Evolutionary conservation across 2,113 vertebrate genomes (phyloP).

Genomic region (Oriolus oriolus): DNA sequence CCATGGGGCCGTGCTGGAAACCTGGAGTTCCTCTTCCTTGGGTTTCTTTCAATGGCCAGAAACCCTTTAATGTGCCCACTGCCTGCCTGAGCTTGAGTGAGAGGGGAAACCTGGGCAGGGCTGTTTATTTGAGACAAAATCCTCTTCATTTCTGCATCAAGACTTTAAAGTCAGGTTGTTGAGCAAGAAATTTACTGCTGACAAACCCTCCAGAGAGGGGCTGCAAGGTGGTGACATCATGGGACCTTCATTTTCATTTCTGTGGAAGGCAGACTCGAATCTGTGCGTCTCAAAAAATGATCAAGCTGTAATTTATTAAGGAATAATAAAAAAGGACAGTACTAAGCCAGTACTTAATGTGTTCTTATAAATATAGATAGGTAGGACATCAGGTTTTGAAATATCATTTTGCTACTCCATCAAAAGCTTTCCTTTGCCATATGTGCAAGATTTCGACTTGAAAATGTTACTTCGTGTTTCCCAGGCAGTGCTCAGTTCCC

Average conservation of each 20-base stretch:
- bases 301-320: not conserved
- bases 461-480: not conserved
- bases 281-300: not conserved
- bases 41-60: not conserved
- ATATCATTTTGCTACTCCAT: conserved; percentile 2
- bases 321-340: not conserved
- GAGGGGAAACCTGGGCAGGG: not conserved
- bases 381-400: not conserved
- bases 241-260: not conserved
- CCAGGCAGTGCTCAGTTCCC: not conserved
- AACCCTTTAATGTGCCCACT: not conserved
- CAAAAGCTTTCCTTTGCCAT: conserved; percentile 26
- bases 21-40: not conserved
- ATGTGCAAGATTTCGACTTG: not conserved
- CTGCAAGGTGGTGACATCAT: not conserved
- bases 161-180: not conserved
- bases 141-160: accelerated
- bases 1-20: not conserved
- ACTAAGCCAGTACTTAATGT: not conserved
- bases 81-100: accelerated
- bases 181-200: not conserved
- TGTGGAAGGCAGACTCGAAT: not conserved
- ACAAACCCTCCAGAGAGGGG: not conserved
- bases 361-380: conserved; percentile 33
- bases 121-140: not conserved